phyloP scores from a whole-genome alignment of 2,888 invertebrate species.

The Andrena bicolor region DNA sequence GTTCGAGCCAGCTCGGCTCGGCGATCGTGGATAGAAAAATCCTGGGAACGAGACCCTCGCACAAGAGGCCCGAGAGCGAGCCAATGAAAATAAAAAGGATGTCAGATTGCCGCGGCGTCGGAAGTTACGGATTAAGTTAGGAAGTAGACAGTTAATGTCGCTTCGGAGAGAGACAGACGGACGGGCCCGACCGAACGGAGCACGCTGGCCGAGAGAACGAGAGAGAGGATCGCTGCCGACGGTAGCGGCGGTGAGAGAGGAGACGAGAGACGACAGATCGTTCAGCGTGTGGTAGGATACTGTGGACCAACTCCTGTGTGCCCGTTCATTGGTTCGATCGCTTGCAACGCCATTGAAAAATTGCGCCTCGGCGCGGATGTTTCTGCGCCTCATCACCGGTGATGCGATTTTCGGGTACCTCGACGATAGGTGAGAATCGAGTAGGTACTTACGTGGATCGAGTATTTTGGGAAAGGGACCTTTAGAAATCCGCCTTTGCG shows the following conservation, averaged over 20 bases:
- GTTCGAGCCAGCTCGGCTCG: constrained; percentile 68
- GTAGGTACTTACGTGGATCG: not conserved
- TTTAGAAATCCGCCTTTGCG: no score
- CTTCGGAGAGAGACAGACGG: constrained; percentile 73
- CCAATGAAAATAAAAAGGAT: constrained; percentile 85
- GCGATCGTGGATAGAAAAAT: constrained; percentile 83
- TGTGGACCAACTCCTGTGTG: constrained; percentile 52
- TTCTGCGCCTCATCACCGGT: not conserved
- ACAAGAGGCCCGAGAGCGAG: constrained; percentile 80
- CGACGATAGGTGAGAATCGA: not conserved
- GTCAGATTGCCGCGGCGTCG: constrained; percentile 85
- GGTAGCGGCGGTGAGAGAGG: constrained; percentile 50
- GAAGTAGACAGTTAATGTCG: constrained; percentile 85
- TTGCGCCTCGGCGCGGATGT: constrained; percentile 34
- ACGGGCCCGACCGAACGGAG: constrained; percentile 41
- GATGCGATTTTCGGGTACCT: not conserved
- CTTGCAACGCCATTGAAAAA: constrained; percentile 60
- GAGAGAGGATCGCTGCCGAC: constrained; percentile 36
- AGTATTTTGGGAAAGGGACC: not conserved
- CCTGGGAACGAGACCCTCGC: constrained; percentile 84
- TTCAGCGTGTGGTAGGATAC: constrained; percentile 52
- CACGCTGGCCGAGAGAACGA: constrained; percentile 51
- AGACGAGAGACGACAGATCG: constrained; percentile 40
- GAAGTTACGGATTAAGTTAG: constrained; percentile 85
- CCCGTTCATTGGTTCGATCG: constrained; percentile 61